These are phyloP conservation scores for Paraescarpia echinospica DNA, from an alignment of 1,140 invertebrate genomes.

Conservation along the genomic window DNA sequence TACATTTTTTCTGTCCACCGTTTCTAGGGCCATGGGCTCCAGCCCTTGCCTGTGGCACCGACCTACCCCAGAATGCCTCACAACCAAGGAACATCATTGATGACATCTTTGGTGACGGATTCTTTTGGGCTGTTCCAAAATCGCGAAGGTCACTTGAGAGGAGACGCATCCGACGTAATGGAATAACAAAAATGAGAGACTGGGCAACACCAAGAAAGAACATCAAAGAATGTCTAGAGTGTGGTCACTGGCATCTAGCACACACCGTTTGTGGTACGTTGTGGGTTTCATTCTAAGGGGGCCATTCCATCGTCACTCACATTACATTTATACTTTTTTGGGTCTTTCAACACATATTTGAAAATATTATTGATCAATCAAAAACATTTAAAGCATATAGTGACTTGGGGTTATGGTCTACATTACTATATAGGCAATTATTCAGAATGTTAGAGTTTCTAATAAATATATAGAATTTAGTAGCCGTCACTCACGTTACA, in stretches of 20 bases:
- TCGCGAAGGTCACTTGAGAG: slow-evolving; percentile 73
- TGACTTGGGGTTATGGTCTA: no score
- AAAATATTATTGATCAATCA: no score
- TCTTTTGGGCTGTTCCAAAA: slow-evolving; percentile 81
- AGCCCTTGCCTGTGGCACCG: not conserved
- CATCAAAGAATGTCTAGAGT: slow-evolving; percentile 73
- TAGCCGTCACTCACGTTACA: no score
- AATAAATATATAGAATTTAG: no score
- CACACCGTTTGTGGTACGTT: slow-evolving; percentile 76
- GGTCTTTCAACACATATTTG: no score
- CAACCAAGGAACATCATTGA: not conserved
- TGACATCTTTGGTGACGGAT: slow-evolving; percentile 62
- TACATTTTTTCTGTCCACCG: not conserved
- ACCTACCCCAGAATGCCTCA: not conserved
- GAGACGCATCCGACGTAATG: slow-evolving; percentile 70
- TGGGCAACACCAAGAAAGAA: slow-evolving; percentile 71
- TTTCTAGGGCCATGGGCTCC: not conserved
- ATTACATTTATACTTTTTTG: no score
- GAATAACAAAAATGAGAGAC: slow-evolving; percentile 69
- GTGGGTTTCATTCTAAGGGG: not conserved
- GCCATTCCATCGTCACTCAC: no score
- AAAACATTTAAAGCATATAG: no score
- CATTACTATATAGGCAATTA: no score
- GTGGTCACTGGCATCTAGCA: slow-evolving; percentile 79
- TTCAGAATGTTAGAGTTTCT: no score